Conservation (phyloP, 2,113 vertebrate genomes). For the Romanogobio albipinnatus region DNA sequence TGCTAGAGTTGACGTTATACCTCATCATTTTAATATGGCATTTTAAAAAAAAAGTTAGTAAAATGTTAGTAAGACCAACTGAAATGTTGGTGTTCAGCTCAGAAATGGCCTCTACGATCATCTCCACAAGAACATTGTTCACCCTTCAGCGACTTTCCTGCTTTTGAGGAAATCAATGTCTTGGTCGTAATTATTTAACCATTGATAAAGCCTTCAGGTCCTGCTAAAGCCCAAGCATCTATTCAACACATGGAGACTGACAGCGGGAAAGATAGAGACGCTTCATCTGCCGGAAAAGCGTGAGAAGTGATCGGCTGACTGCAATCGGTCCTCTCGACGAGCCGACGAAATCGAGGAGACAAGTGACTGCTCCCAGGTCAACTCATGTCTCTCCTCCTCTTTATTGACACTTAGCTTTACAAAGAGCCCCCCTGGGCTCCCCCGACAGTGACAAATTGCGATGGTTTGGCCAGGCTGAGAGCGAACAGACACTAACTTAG, state of each 20-base stretch:
- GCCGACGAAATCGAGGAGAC: conserved; percentile 60
- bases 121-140: conserved; percentile 53
- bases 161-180: conserved; percentile 73
- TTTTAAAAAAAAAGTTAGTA: background rate
- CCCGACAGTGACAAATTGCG: conserved; percentile 62
- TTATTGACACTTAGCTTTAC: conserved; percentile 81
- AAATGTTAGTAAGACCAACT: background rate
- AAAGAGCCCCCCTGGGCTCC: conserved; percentile 66
- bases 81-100: background rate
- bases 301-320: conserved; percentile 27
- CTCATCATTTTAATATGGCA: background rate
- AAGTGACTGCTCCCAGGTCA: conserved; percentile 72
- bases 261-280: conserved; percentile 47
- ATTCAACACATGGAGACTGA: conserved; percentile 68
- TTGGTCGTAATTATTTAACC: conserved; percentile 79
- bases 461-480: conserved; percentile 14
- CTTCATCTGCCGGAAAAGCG: background rate
- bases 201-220: conserved; percentile 79
- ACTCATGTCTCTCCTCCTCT: conserved; percentile 75
- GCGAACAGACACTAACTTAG: conserved; percentile 44
- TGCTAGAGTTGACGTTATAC: background rate
- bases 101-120: background rate
- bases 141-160: conserved; percentile 52
- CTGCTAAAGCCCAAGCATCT: conserved; percentile 71
- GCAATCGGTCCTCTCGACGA: conserved; percentile 50